Conservation (phyloP, 64 coral and sea anemone genomes). For the Porites lutea region DNA sequence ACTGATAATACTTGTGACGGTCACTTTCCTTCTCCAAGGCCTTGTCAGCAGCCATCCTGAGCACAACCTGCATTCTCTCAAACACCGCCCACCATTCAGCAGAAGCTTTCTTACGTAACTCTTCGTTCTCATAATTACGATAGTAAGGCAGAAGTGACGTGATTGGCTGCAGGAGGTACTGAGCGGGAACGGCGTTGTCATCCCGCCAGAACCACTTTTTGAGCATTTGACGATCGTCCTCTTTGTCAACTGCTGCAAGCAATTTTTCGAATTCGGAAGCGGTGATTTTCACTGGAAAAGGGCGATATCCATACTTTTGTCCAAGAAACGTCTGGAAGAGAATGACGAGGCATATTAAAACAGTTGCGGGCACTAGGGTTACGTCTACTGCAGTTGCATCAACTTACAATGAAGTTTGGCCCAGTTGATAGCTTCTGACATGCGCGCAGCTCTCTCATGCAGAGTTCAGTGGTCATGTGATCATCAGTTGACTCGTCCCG, state of each 20-base stretch:
- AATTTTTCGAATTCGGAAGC: conserved; percentile 77
- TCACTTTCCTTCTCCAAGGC: conserved; percentile 36
- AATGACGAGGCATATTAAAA: neutral
- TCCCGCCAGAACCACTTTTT: conserved; percentile 85
- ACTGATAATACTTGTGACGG: conserved; percentile 84
- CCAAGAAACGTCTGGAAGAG: conserved; percentile 91
- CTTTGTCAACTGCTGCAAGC: conserved; percentile 42
- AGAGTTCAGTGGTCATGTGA: conserved; percentile 94
- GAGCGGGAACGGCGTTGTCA: conserved; percentile 78
- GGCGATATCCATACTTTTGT: conserved; percentile 97
- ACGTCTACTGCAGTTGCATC: no score
- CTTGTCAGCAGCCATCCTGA: conserved; percentile 73
- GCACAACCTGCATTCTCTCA: conserved; percentile 86
- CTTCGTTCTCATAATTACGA: conserved; percentile 65
- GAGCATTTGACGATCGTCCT: conserved; percentile 67
- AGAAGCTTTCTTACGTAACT: conserved; percentile 83
- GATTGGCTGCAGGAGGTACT: conserved; percentile 87
- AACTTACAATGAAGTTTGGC: conserved; percentile 94
- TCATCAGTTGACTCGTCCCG: conserved; percentile 98
- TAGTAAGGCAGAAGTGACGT: conserved; percentile 82
- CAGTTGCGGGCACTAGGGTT: no score
- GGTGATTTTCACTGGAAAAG: conserved; percentile 84
- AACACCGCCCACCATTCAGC: conserved; percentile 84
- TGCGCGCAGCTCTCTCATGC: conserved; percentile 96
- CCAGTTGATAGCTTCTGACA: conserved; percentile 97